phyloP scores from a whole-genome alignment of 2,113 vertebrate genomes.

The Myxocyprinus asiaticus region DNA sequence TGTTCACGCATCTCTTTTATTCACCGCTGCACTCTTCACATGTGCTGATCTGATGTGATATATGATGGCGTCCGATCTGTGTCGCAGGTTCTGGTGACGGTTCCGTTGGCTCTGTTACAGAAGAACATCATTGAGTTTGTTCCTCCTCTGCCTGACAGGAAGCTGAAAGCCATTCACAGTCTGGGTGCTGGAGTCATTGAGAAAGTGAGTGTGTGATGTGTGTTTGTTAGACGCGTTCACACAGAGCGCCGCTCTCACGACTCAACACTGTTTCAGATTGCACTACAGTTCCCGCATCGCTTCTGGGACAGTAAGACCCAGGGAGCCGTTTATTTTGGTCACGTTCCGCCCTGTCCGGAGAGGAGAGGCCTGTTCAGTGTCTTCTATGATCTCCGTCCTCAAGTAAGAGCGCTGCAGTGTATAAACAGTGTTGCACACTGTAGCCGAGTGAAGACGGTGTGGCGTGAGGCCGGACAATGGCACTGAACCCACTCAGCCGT shows the following conservation, averaged over 20 bases:
- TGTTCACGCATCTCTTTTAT: too few relatives aligned
- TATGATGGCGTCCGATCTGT: neutral
- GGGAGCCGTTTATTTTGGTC: constrained; percentile 95
- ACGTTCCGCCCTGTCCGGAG: constrained; percentile 84
- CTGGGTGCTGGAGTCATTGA: constrained; percentile 94
- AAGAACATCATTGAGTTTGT: constrained; percentile 88
- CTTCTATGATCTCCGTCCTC: constrained; percentile 95
- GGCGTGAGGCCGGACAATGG: too few relatives aligned
- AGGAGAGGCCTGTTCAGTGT: constrained; percentile 92
- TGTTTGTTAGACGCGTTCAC: neutral
- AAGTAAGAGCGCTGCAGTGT: constrained; percentile 81
- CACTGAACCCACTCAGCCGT: too few relatives aligned
- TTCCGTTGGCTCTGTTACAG: constrained; percentile 91
- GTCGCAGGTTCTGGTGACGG: constrained; percentile 85
- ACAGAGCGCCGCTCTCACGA: neutral
- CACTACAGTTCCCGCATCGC: constrained; percentile 90
- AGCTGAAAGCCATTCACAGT: constrained; percentile 94
- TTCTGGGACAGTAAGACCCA: constrained; percentile 97
- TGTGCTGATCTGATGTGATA: too few relatives aligned
- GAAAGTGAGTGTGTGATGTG: constrained; percentile 74
- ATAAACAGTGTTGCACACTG: too few relatives aligned
- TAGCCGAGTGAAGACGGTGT: too few relatives aligned
- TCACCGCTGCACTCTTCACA: too few relatives aligned
- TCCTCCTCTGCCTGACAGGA: constrained; percentile 88
- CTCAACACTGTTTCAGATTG: constrained; percentile 75